A percentile compares a stretch with the other conserved stretches of the same genome.
phyloP scores from a whole-genome alignment of 2,888 invertebrate species.

The Pterostichus niger region DNA sequence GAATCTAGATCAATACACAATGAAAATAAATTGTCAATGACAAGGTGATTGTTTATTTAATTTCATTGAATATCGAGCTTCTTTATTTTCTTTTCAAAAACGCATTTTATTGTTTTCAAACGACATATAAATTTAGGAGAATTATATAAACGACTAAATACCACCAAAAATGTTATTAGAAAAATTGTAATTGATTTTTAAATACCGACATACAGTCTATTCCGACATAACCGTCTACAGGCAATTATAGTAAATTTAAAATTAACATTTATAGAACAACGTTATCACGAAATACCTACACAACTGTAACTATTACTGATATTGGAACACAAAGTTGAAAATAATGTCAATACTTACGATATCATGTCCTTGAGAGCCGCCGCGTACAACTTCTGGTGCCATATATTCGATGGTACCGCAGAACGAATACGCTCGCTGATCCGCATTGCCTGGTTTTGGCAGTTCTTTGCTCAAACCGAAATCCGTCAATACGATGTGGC shows the following conservation, averaged over 20 bases:
- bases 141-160: no score
- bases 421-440: constrained; percentile 95
- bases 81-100: no score
- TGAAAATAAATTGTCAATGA: no score
- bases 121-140: no score
- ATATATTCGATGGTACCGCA: constrained; percentile 99
- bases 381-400: constrained; percentile 91
- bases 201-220: no score
- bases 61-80: no score
- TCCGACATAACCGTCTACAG: no score
- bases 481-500: constrained; percentile 97
- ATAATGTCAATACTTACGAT: constrained; percentile 84
- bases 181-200: no score
- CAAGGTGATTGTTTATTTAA: no score
- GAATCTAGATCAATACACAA: no score
- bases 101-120: no score
- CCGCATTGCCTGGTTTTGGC: constrained; percentile 77
- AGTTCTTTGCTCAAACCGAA: constrained; percentile 98
- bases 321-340: constrained; percentile 31
- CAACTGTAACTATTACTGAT: background rate
- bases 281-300: background rate
- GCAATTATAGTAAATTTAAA: background rate
- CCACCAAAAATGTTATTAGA: no score
- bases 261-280: background rate
- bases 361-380: constrained; percentile 95